Conservation (phyloP, 2,888 invertebrate genomes). For the Nomada hirtipes region DNA sequence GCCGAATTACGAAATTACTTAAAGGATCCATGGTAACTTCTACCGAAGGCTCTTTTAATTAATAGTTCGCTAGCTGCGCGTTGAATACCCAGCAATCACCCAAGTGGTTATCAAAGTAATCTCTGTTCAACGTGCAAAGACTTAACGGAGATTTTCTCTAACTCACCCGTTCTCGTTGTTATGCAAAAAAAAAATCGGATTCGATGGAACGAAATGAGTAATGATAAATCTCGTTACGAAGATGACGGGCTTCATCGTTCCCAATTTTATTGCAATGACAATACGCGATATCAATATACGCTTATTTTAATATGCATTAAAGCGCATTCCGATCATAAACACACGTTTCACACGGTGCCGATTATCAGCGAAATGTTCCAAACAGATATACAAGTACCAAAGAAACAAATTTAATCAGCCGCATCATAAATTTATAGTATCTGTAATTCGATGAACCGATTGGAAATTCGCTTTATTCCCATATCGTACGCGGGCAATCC, state of each 20-base stretch:
- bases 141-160: conserved; percentile 37
- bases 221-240: conserved; percentile 13
- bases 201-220: conserved; percentile 16
- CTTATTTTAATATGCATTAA: conserved; percentile 13
- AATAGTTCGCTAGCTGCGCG: conserved; percentile 52
- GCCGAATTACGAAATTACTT: conserved; percentile 62
- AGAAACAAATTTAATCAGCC: conserved; percentile 28
- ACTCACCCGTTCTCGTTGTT: conserved; percentile 22
- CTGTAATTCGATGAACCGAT: conserved; percentile 31
- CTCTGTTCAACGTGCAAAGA: conserved; percentile 38
- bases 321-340: background rate
- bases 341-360: background rate
- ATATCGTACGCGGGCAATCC: background rate
- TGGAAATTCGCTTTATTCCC: conserved; percentile 15
- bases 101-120: conserved; percentile 63
- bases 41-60: conserved; percentile 57
- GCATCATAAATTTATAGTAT: conserved; percentile 20
- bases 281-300: background rate
- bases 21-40: conserved; percentile 56
- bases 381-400: conserved; percentile 1
- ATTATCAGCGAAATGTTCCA: conserved; percentile 1
- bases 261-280: background rate
- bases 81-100: conserved; percentile 61
- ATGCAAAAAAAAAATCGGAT: conserved; percentile 9
- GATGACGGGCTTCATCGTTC: background rate